Percentiles rank a stretch among this genome's conserved stretches.
Conservation (phyloP, 2,113 vertebrate genomes). For the Charina bottae region DNA sequence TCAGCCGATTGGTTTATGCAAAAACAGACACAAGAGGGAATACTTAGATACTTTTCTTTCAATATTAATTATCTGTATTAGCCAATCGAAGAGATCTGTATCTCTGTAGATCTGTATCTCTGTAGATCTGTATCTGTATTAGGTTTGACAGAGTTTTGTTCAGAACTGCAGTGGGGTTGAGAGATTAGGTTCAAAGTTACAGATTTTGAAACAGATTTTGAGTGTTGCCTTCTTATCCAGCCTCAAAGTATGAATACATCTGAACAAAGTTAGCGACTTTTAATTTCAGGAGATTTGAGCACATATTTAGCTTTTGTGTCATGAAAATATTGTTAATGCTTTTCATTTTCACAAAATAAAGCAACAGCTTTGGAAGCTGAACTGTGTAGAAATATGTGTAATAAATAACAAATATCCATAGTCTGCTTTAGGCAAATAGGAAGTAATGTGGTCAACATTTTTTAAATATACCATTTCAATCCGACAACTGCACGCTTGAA, state of each 20-base stretch:
- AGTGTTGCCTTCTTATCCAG: neutral
- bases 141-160: neutral
- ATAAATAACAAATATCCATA: neutral
- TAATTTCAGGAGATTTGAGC: neutral
- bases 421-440: too few species aligned
- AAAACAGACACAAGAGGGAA: neutral
- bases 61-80: neutral
- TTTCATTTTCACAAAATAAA: neutral
- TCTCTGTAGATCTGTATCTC: too few species aligned
- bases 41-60: neutral
- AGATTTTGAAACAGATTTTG: neutral
- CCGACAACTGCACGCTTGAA: neutral
- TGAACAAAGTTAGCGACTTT: neutral
- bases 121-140: neutral
- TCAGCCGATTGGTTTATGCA: neutral
- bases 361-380: neutral
- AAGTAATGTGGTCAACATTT: neutral
- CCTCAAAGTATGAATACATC: neutral
- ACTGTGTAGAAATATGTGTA: neutral
- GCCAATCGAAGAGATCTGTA: too few species aligned
- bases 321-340: neutral
- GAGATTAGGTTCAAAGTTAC: neutral
- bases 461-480: neutral
- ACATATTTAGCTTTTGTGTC: neutral
- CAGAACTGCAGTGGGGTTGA: neutral